Conservation (phyloP, 2,797 vertebrate species). For the Chromobotia macracanthus region DNA sequence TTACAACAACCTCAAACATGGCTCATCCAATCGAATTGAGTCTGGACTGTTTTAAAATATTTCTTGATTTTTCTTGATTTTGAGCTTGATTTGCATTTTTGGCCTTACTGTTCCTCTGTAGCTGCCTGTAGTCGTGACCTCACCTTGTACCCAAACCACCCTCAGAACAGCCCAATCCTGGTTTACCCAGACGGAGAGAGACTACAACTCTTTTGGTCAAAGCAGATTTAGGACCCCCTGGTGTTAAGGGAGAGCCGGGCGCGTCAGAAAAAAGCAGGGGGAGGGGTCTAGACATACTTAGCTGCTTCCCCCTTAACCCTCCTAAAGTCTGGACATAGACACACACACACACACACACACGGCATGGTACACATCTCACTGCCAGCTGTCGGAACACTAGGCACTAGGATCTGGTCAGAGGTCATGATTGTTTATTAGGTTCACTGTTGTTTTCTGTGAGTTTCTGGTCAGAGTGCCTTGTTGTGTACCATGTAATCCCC, state of each 20-base stretch:
- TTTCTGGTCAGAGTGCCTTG: slow-evolving; percentile 40
- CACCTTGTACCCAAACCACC: slow-evolving; percentile 4
- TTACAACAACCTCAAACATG: neutral
- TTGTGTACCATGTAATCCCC: slow-evolving; percentile 21
- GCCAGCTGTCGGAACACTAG: slow-evolving; percentile 44
- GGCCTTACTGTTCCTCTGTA: slow-evolving; percentile 9
- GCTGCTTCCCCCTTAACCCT: slow-evolving; percentile 41
- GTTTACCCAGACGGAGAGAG: slow-evolving; percentile 31
- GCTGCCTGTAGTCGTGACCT: slow-evolving; percentile 18
- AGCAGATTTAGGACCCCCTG: slow-evolving; percentile 55
- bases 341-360: slow-evolving; percentile 34
- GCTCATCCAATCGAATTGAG: neutral
- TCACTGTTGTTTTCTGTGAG: slow-evolving; percentile 36
- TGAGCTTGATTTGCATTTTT: neutral
- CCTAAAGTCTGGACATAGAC: slow-evolving; percentile 42
- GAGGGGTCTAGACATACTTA: slow-evolving; percentile 60
- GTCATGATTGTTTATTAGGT: slow-evolving; percentile 49
- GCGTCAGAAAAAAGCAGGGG: slow-evolving; percentile 39
- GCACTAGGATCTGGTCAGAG: slow-evolving; percentile 45
- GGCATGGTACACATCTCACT: slow-evolving; percentile 13
- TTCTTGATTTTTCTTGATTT: neutral
- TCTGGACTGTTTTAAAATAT: neutral
- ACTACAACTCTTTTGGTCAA: slow-evolving; percentile 40
- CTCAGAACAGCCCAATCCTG: neutral
- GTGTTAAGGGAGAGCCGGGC: slow-evolving; percentile 45